These are phyloP conservation scores for Mus caroli DNA, from an alignment of 2,797 vertebrate species.

Conservation along the genomic window DNA sequence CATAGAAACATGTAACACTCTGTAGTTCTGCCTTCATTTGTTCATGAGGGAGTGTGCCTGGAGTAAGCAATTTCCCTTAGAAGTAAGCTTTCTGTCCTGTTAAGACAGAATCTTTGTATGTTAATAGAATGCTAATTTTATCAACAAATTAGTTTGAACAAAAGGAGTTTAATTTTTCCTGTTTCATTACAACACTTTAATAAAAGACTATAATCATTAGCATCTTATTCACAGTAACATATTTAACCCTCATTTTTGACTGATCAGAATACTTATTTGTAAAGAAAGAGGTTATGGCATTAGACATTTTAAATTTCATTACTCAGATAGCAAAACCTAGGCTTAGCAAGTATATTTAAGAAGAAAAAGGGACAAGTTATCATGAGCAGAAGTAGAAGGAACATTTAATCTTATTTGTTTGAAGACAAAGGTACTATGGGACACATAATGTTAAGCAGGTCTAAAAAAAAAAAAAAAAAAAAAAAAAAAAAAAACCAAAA, in stretches of 20 bases:
- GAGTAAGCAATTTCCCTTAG: not conserved
- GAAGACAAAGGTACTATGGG: not conserved
- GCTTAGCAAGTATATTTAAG: not conserved
- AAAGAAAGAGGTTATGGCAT: not conserved
- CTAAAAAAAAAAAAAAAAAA: no score
- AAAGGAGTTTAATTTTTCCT: slow-evolving; percentile 12
- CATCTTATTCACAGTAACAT: not conserved
- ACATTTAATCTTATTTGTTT: not conserved
- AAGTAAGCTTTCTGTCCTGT: not conserved
- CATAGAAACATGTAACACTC: not conserved
- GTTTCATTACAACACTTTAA: not conserved
- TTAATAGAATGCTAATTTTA: not conserved
- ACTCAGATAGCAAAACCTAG: not conserved
- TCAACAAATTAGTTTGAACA: not conserved
- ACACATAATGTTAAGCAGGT: not conserved
- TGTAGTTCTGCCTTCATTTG: not conserved
- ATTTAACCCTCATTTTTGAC: not conserved
- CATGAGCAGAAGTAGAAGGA: not conserved
- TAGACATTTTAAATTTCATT: not conserved
- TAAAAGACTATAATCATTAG: not conserved
- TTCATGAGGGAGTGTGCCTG: not conserved
- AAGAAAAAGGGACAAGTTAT: not conserved
- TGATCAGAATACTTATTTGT: not conserved
- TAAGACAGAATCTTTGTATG: not conserved
- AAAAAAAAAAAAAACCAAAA: no score